Percentiles rank a stretch among this genome's conserved stretches.
Conservation (phyloP, 1,140 invertebrate genomes). For the Anastrepha ludens region DNA sequence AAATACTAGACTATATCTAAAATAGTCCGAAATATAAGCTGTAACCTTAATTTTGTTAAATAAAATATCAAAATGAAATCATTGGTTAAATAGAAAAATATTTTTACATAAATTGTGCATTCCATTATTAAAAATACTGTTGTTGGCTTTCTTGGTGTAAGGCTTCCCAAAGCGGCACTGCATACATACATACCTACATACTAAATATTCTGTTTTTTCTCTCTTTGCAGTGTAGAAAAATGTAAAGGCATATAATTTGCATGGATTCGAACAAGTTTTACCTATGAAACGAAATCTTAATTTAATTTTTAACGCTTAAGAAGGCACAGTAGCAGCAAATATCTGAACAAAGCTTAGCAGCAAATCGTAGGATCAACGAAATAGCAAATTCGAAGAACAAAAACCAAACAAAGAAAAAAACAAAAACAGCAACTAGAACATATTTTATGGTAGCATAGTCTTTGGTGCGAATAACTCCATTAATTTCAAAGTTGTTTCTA, state of each 20-base stretch:
- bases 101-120: too few relatives aligned
- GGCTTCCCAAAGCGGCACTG: too few relatives aligned
- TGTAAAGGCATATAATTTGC: constrained; percentile 72
- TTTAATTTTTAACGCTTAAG: constrained; percentile 47
- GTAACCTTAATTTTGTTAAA: too few relatives aligned
- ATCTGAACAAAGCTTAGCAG: constrained; percentile 38
- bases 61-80: too few relatives aligned
- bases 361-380: background rate
- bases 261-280: constrained; percentile 59
- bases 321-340: constrained; percentile 59
- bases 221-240: constrained; percentile 71
- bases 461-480: constrained; percentile 71
- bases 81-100: too few relatives aligned
- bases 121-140: too few relatives aligned
- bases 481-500: constrained; percentile 58
- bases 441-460: constrained; percentile 58
- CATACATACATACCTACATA: too few relatives aligned
- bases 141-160: too few relatives aligned
- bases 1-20: too few relatives aligned
- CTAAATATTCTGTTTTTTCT: background rate
- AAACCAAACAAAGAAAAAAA: constrained; percentile 54
- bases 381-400: too few relatives aligned
- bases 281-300: constrained; percentile 6
- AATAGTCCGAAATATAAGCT: too few relatives aligned
- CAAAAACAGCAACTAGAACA: constrained; percentile 58